These are phyloP conservation scores for Takifugu rubripes DNA, from an alignment of 2,797 vertebrate genomes.

Conservation along the genomic window DNA sequence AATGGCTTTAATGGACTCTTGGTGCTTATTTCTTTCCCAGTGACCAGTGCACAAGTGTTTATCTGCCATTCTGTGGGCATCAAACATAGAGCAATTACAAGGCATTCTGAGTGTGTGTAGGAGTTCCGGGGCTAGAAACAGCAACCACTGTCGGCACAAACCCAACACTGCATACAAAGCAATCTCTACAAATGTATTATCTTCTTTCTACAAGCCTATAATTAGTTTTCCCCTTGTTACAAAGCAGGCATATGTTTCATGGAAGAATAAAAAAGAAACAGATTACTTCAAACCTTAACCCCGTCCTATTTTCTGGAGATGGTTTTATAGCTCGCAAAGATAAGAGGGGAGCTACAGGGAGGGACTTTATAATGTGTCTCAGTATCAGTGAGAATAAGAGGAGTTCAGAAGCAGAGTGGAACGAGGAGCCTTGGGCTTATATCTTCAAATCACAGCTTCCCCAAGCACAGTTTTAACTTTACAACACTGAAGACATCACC, in stretches of 20 bases:
- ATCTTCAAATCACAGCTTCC: slow-evolving; percentile 66
- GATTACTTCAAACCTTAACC: slow-evolving; percentile 67
- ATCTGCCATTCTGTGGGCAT: slow-evolving; percentile 50
- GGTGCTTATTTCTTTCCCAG: slow-evolving; percentile 34
- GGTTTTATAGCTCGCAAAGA: slow-evolving; percentile 62
- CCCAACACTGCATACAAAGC: slow-evolving; percentile 49
- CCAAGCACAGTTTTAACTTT: slow-evolving; percentile 50
- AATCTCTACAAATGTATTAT: slow-evolving; percentile 69
- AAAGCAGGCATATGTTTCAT: slow-evolving; percentile 70
- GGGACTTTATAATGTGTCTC: slow-evolving; percentile 63
- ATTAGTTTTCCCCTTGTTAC: slow-evolving; percentile 71
- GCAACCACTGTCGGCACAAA: slow-evolving; percentile 49
- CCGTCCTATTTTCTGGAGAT: slow-evolving; percentile 65
- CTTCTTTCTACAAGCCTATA: slow-evolving; percentile 69
- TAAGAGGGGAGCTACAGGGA: slow-evolving; percentile 66
- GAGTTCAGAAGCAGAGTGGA: slow-evolving; percentile 63
- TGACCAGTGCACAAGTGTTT: slow-evolving; percentile 32
- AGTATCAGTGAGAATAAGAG: slow-evolving; percentile 60
- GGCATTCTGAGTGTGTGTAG: slow-evolving; percentile 50
- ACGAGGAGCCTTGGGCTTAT: slow-evolving; percentile 64
- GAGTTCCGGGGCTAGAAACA: slow-evolving; percentile 59
- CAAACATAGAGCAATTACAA: slow-evolving; percentile 53
- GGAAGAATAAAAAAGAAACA: slow-evolving; percentile 65
- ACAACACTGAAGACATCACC: slow-evolving; percentile 41
- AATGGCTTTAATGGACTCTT: slow-evolving; percentile 31